Percentiles rank a stretch among this genome's conserved stretches.
Evolutionary conservation across 2,113 vertebrate genomes (phyloP).

Genomic region (Hippocampus barbouri): DNA sequence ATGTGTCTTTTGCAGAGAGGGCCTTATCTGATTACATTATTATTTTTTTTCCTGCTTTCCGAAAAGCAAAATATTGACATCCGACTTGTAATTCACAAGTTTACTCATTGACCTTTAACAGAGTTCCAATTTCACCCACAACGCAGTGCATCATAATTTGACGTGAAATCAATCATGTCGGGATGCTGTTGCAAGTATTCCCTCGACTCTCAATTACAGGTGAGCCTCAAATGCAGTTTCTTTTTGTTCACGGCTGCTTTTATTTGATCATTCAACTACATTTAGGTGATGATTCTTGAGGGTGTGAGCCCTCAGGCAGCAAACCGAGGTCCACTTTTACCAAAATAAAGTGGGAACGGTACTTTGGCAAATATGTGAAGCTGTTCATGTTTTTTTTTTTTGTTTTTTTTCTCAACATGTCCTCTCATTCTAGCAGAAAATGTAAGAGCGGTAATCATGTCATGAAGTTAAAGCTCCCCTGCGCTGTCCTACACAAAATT

Average conservation of each 20-base stretch:
- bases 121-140: not conserved
- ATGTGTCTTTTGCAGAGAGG: not conserved
- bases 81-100: not conserved
- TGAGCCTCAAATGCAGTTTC: not conserved
- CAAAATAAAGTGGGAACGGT: not conserved
- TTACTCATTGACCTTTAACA: not conserved
- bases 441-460: conserved; percentile 9
- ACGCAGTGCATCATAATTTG: not conserved
- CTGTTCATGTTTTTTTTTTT: not conserved
- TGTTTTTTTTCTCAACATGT: not conserved
- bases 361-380: conserved; percentile 2
- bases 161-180: not conserved
- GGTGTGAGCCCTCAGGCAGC: not conserved
- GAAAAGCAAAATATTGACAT: not conserved
- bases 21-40: not conserved
- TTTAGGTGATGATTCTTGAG: not conserved
- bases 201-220: not conserved
- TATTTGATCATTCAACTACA: not conserved
- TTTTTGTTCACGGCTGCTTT: not conserved
- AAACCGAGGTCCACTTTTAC: not conserved
- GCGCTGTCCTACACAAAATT: conserved; percentile 11
- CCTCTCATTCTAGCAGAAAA: not conserved
- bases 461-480: conserved; percentile 17
- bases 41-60: not conserved
- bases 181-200: not conserved